phyloP scores from a whole-genome alignment of 1,140 invertebrate genomes.

The Aphis gossypii region DNA sequence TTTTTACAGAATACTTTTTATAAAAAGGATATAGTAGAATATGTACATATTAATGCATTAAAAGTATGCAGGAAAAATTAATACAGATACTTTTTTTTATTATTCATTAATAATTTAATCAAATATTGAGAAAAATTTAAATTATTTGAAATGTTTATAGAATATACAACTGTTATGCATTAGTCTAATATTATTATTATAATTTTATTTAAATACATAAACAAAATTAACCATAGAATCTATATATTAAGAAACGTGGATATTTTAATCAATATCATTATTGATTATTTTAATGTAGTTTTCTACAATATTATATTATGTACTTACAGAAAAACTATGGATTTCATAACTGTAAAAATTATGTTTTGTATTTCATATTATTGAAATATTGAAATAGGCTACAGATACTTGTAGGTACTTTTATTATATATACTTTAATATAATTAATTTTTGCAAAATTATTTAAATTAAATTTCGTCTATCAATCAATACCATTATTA shows the following conservation, averaged over 20 bases:
- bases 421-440: neutral
- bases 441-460: neutral
- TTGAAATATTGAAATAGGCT: neutral
- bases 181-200: no score
- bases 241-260: no score
- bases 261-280: no score
- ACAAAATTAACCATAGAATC: no score
- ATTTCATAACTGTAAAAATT: neutral
- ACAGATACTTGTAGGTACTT: neutral
- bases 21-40: neutral
- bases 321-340: no score
- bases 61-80: neutral
- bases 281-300: no score
- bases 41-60: neutral
- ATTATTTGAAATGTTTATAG: no score
- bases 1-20: no score
- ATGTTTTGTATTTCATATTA: neutral
- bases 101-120: neutral
- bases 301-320: no score
- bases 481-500: neutral
- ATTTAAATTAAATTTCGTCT: neutral
- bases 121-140: no score
- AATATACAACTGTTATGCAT: no score
- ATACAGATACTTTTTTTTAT: neutral
- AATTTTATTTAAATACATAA: no score